phyloP scores from a whole-genome alignment of 2,888 invertebrate genomes.

The Rhagonycha lutea region DNA sequence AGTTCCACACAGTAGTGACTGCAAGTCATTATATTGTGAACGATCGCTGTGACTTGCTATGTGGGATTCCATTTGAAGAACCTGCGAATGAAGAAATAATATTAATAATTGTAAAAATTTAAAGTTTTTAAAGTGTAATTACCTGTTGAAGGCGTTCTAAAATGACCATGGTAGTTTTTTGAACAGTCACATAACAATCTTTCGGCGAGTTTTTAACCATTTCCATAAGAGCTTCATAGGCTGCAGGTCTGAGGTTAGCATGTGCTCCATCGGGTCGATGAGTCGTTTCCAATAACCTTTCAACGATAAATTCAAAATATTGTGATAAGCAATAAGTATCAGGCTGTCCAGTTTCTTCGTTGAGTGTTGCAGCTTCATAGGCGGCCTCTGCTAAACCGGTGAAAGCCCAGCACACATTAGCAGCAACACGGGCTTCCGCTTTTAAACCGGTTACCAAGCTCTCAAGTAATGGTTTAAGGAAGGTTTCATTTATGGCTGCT shows the following conservation, averaged over 20 bases:
- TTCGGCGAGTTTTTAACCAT: slow-evolving; percentile 98
- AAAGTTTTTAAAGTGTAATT: neutral
- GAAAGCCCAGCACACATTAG: slow-evolving; percentile 99
- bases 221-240: slow-evolving; percentile 99
- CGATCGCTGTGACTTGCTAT: slow-evolving; percentile 85
- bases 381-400: slow-evolving; percentile 94
- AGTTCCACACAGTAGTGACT: slow-evolving; percentile 95
- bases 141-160: slow-evolving; percentile 92
- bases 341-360: slow-evolving; percentile 71
- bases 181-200: slow-evolving; percentile 96
- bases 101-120: neutral
- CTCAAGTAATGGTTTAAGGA: slow-evolving; percentile 80
- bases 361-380: slow-evolving; percentile 82
- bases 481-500: slow-evolving; percentile 86
- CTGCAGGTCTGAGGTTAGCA: slow-evolving; percentile 93
- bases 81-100: neutral
- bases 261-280: slow-evolving; percentile 92
- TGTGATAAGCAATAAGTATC: slow-evolving; percentile 92
- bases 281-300: slow-evolving; percentile 89
- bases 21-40: slow-evolving; percentile 93
- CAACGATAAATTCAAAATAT: slow-evolving; percentile 93
- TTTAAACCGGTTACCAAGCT: slow-evolving; percentile 84
- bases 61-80: slow-evolving; percentile 88
- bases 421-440: slow-evolving; percentile 94
- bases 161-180: slow-evolving; percentile 95